Conservation (phyloP, 2,797 vertebrate species). For the Alcedo quadribrachys region DNA sequence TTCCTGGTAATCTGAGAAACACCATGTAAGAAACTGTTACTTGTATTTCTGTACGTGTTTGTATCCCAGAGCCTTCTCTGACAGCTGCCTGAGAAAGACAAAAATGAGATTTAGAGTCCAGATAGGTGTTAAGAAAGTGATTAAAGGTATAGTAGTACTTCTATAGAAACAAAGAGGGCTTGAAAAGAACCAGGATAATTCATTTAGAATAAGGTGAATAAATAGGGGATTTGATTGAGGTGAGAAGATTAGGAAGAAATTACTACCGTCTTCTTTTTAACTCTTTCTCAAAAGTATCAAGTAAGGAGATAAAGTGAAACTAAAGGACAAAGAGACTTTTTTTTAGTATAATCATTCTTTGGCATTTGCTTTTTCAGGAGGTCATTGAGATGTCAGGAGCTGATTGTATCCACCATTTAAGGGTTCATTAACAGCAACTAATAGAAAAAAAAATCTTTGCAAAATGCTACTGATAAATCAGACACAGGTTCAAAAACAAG, state of each 20-base stretch:
- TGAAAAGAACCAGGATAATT: slow-evolving; percentile 13
- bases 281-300: background rate
- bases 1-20: background rate
- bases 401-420: background rate
- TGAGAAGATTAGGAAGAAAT: slow-evolving; percentile 4
- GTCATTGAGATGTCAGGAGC: background rate
- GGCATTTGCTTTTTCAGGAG: background rate
- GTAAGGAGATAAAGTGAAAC: slow-evolving; percentile 8
- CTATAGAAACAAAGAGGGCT: background rate
- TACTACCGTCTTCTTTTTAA: background rate
- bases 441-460: background rate
- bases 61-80: background rate
- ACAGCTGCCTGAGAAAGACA: slow-evolving; percentile 36
- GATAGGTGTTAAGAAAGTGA: background rate
- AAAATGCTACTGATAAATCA: background rate
- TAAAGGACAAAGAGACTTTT: background rate
- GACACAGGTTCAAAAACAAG: background rate
- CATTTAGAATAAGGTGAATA: background rate
- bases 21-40: background rate
- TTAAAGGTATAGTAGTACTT: background rate
- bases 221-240: slow-evolving; percentile 28
- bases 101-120: background rate
- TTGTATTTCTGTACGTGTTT: background rate
- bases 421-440: background rate
- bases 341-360: background rate